Evolutionary conservation across 2,888 invertebrate genomes (phyloP), one percentile per base, ranked within the genome.

Genomic region (Idaea aversata): DNA sequence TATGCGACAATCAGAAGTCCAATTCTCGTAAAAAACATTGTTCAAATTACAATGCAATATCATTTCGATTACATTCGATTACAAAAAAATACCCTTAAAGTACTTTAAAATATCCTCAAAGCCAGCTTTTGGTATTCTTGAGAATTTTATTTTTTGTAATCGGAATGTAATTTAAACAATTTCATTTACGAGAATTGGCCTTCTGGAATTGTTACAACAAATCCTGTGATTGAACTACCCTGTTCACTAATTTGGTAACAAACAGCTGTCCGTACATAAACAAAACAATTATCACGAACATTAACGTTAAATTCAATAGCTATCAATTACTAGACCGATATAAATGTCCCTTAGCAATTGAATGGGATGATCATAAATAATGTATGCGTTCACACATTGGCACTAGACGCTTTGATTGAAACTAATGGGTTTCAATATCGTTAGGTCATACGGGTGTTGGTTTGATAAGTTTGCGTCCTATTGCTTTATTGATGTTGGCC

Each of bases 261-360:
- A 59, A 59, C 15, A 16, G 34, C 59, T 58, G n/a, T 5, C 13
- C 16, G 10, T 34, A 59, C 6, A 59, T 34, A 16, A 59, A 16
- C 16, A 16, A 25, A 59, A 16, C 59, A 59, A 59, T 59, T 16
- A 59, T 15, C 34, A 34, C 34, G 34, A 25, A 59, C 59, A 59
- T 59, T 34, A 59, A 16, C 59, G 34, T 59, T 25, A 59, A 65
- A 71, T 63, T 66, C 59, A 61, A 69, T 66, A 65, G 62, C 63
- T 65, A 72, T 73, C 72, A 75, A 73, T 76, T 76, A 72, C 70
- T 70, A 59, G 60, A 65, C 57, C 71, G 68, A 71, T 75, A 72
- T 68, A 70, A 71, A 71, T 69, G 74, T 74, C 70, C 70, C 73
- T 67, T 70, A 77, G 75, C 78, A 78, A 77, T 77, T 71, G 67